These are phyloP conservation scores for Pammene fasciana DNA, from an alignment of 2,888 invertebrate genomes.

Conservation along the genomic window DNA sequence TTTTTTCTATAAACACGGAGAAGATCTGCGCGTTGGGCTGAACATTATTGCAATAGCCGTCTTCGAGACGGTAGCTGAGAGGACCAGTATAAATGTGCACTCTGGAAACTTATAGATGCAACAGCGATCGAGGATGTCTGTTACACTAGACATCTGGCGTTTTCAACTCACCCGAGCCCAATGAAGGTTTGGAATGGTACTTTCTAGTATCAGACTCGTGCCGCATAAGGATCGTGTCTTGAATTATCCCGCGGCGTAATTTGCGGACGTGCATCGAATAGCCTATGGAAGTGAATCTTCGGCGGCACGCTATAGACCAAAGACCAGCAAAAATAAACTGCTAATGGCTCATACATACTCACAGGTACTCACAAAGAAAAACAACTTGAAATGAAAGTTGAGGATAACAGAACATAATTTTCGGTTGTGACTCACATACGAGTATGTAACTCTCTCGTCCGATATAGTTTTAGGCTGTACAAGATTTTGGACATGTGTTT, in stretches of 20 bases:
- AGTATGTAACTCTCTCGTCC: too few species aligned
- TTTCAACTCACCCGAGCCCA: neutral
- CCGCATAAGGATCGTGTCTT: slow-evolving; percentile 42
- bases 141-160: neutral
- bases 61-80: neutral
- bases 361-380: neutral
- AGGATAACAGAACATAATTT: too few species aligned
- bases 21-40: slow-evolving; percentile 7
- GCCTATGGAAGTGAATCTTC: slow-evolving; percentile 16
- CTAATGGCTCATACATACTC: neutral
- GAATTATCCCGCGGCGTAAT: slow-evolving; percentile 49
- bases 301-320: slow-evolving; percentile 17
- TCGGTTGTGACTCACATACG: too few species aligned
- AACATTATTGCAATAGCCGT: neutral
- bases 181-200: neutral
- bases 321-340: slow-evolving; percentile 7
- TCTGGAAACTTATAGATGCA: too few species aligned
- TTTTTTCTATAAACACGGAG: slow-evolving; percentile 31
- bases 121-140: neutral
- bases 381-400: too few species aligned
- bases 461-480: too few species aligned
- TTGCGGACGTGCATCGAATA: slow-evolving; percentile 48
- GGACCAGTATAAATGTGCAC: slow-evolving; percentile 3
- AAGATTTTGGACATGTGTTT: too few species aligned
- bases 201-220: slow-evolving; percentile 18